A percentile compares a stretch with the other conserved stretches of the same genome.
phyloP scores from a whole-genome alignment of 1,140 invertebrate species.

The Rhagoletis pomonella region DNA sequence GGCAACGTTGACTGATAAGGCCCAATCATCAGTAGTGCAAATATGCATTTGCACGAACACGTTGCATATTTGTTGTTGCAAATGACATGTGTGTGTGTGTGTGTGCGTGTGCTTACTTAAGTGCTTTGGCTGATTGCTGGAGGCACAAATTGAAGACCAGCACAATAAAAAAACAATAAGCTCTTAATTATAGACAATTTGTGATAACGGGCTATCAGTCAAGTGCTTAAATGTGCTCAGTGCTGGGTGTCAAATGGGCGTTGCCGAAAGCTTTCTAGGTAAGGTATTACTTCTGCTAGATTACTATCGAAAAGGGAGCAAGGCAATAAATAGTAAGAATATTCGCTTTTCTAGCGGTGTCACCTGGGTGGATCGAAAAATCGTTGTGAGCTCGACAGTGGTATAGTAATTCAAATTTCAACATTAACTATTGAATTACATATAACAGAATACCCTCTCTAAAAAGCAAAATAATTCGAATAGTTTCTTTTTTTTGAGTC shows the following conservation, averaged over 20 bases:
- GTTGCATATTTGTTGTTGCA: not conserved
- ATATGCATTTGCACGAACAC: not conserved
- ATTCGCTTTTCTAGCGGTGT: no score
- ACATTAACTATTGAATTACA: no score
- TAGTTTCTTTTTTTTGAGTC: no score
- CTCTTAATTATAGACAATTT: not conserved
- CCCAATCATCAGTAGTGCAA: not conserved
- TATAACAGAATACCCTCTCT: no score
- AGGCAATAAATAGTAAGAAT: not conserved
- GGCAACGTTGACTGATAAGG: not conserved
- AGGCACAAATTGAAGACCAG: not conserved
- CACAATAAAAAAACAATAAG: not conserved
- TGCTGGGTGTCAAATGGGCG: constrained; percentile 16
- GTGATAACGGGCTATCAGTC: constrained; percentile 3
- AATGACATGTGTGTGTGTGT: not conserved
- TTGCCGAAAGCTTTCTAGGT: not conserved
- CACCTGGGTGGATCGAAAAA: no score
- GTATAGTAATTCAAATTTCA: no score
- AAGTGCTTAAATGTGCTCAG: constrained; percentile 7
- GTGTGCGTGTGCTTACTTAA: not conserved
- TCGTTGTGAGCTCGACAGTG: no score
- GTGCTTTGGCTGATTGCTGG: constrained; percentile 20
- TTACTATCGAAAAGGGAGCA: not conserved
- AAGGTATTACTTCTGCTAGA: not conserved
- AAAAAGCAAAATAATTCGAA: no score